phyloP scores from a whole-genome alignment of 2,797 vertebrate genomes.

The Cyclura pinguis region DNA sequence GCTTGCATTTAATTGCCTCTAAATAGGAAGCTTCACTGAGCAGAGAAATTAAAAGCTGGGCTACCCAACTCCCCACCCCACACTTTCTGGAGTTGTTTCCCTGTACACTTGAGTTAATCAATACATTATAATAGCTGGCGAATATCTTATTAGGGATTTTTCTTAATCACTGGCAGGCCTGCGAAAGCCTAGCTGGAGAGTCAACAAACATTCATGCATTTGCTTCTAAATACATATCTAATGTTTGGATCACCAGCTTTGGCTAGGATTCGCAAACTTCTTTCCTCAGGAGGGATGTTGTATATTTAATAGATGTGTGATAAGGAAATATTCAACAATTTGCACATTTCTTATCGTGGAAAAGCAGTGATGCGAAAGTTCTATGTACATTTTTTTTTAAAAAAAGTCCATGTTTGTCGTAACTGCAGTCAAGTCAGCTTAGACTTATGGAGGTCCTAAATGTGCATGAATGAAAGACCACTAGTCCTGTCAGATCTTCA shows the following conservation, averaged over 20 bases:
- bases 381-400: no score
- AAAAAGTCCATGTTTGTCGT: no score
- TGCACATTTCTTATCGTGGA: not conserved
- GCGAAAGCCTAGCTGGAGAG: slow-evolving; percentile 13
- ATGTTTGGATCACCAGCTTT: rapidly evolving
- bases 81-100: slow-evolving; percentile 44
- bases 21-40: slow-evolving; percentile 69
- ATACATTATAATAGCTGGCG: slow-evolving; percentile 38
- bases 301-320: not conserved
- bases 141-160: slow-evolving; percentile 48
- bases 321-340: not conserved
- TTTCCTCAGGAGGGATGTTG: not conserved
- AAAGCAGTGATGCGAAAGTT: not conserved
- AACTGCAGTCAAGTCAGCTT: no score
- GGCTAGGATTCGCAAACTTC: not conserved
- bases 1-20: slow-evolving; percentile 73
- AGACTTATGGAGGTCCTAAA: no score
- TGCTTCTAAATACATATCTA: not conserved
- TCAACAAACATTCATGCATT: slow-evolving; percentile 43
- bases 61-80: slow-evolving; percentile 45
- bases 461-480: no score
- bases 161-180: slow-evolving; percentile 51
- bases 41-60: slow-evolving; percentile 75
- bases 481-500: no score
- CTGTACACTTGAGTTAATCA: slow-evolving; percentile 29